Evolutionary conservation across 2,888 invertebrate genomes (phyloP), one percentile per base, ranked within the genome.

Genomic region (Raillietiella orientalis): DNA sequence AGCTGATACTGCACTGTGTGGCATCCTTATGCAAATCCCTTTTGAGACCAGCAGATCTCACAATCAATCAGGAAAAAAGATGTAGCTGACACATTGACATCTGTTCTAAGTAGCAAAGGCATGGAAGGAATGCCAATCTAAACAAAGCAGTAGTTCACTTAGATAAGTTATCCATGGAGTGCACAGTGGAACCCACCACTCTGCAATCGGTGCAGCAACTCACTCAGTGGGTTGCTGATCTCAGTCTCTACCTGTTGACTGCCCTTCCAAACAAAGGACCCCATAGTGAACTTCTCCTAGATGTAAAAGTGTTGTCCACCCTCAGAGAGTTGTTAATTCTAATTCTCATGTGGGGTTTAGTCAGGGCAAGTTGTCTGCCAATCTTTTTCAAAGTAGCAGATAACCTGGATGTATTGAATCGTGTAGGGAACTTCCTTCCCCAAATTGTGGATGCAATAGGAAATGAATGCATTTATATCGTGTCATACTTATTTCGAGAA

Each of bases 211-310:
- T 84, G n/a, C 74, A 84, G 30, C 71, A 77, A 34, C 52, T 75
- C 4, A 66, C 84, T 29, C 84, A 84, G 46, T 75, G 84, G 60
- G 66, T 77, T 11, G 64, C 71, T 1, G 79, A 84, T 51, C 56
- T 77, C 32, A 67, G 75, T 0, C 51, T 79, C 3, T 75, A 75
- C 35, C 56, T 79, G 30, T 52, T 84, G 16, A 62, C 71, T 4
- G 59, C 67, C 11, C 17, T 31, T 21, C 21, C 20, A n/a, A n/a
- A n/a, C n/a, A n/a, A 21, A 23, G 13, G n/a, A n/a, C n/a, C n/a
- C n/a, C 39, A 59, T 35, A 70, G 70, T 41, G 72, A 74, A 38
- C 47, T 84, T 14, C 58, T 74, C 36, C 56, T 66, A 28, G 84
- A 84, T 42, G 54, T 62, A 10, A 59, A 63, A 26, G 70, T 74